phyloP scores from a whole-genome alignment of 2,888 invertebrate species.

The Hyppa rectilinea region DNA sequence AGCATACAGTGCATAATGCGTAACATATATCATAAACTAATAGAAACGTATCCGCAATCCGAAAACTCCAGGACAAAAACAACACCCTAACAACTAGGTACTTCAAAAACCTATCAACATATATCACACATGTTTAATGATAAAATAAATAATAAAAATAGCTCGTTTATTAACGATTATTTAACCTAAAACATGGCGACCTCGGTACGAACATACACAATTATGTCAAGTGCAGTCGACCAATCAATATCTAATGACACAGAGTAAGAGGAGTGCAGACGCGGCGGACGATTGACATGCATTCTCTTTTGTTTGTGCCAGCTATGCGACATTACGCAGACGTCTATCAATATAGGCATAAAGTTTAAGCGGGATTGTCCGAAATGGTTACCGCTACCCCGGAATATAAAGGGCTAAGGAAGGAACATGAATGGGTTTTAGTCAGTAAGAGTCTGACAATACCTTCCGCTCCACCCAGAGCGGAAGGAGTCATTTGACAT shows the following conservation, averaged over 20 bases:
- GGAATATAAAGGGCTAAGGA: too few relatives aligned
- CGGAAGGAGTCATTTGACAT: too few relatives aligned
- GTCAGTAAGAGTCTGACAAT: too few relatives aligned
- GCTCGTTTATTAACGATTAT: conserved; percentile 48
- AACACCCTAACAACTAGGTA: too few relatives aligned
- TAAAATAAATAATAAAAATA: conserved; percentile 44
- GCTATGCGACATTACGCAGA: not conserved
- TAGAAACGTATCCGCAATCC: not conserved
- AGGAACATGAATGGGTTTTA: too few relatives aligned
- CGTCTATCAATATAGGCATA: not conserved
- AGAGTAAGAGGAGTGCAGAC: conserved; percentile 46
- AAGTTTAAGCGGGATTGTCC: not conserved
- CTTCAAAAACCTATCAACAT: not conserved
- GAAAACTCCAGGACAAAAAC: not conserved
- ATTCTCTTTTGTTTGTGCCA: not conserved
- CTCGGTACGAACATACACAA: conserved; percentile 60
- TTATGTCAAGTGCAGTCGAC: conserved; percentile 74
- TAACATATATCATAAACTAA: not conserved
- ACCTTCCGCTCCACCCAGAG: too few relatives aligned
- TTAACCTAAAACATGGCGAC: conserved; percentile 57
- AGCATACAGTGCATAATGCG: not conserved
- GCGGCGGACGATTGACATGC: not conserved
- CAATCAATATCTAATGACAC: conserved; percentile 65
- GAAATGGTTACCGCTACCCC: too few relatives aligned
- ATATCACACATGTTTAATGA: conserved; percentile 17